Percentiles rank a stretch among this genome's conserved stretches.
Conservation (phyloP, 30 jellyfish, hydroid and myxozoan genomes). For the Hydra vulgaris region DNA sequence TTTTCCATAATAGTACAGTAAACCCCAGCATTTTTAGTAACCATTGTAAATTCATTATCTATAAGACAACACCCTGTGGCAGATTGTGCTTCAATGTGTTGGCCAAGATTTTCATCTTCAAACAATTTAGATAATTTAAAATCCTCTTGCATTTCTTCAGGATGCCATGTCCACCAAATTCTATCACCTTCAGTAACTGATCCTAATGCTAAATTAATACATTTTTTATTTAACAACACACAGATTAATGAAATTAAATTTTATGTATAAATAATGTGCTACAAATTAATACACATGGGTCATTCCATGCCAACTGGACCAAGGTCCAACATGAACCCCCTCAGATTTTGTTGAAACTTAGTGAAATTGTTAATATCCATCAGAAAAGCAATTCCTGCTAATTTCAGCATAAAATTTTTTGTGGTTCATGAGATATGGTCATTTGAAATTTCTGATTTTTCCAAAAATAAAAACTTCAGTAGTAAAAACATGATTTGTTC, state of each 20-base stretch:
- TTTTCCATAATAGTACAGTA: conserved; percentile 14
- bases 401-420: no score
- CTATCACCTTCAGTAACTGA: conserved; percentile 27
- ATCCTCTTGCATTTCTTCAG: conserved; percentile 14
- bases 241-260: neutral
- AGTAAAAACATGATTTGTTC: no score
- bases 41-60: neutral
- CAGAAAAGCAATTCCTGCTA: no score
- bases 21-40: conserved; percentile 29
- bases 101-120: neutral
- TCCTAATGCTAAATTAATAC: conserved; percentile 25
- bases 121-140: conserved; percentile 4
- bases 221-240: neutral
- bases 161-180: conserved; percentile 35
- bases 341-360: no score
- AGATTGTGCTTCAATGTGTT: neutral
- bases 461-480: no score
- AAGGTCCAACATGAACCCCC: no score
- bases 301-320: no score
- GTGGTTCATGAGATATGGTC: no score
- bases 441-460: no score
- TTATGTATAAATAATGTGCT: neutral
- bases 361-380: no score
- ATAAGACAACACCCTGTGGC: conserved; percentile 13
- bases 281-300: neutral